Conservation (phyloP, 2,113 vertebrate genomes). For the Nycticryphes semicollaris region DNA sequence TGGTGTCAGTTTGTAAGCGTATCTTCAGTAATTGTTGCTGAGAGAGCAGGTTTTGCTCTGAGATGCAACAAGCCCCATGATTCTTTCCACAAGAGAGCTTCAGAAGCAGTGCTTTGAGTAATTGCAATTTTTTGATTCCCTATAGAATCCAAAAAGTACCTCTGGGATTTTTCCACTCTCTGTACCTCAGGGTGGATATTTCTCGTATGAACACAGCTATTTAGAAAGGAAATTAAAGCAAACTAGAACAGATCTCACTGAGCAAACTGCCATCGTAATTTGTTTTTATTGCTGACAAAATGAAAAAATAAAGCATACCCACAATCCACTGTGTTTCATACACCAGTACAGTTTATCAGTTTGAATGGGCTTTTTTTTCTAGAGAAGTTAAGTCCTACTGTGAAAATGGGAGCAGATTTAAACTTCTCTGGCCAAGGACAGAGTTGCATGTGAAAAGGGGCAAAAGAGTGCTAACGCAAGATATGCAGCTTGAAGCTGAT, state of each 20-base stretch:
- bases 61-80: neutral
- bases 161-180: neutral
- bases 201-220: neutral
- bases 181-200: neutral
- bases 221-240: neutral
- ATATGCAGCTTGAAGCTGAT: neutral
- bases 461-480: neutral
- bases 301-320: neutral
- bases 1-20: conserved; percentile 23
- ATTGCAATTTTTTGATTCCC: neutral
- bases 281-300: neutral
- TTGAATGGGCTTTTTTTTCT: neutral
- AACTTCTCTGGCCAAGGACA: neutral
- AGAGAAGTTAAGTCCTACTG: neutral
- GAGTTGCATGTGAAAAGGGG: neutral
- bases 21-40: conserved; percentile 24
- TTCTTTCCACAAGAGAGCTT: neutral
- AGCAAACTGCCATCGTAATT: neutral
- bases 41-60: conserved; percentile 28
- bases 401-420: neutral
- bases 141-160: neutral
- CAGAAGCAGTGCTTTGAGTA: neutral
- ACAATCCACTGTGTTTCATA: neutral
- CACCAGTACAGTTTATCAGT: neutral
- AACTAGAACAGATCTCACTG: neutral